Evolutionary conservation across 2,797 vertebrate genomes (phyloP).

Genomic region (Luscinia luscinia): DNA sequence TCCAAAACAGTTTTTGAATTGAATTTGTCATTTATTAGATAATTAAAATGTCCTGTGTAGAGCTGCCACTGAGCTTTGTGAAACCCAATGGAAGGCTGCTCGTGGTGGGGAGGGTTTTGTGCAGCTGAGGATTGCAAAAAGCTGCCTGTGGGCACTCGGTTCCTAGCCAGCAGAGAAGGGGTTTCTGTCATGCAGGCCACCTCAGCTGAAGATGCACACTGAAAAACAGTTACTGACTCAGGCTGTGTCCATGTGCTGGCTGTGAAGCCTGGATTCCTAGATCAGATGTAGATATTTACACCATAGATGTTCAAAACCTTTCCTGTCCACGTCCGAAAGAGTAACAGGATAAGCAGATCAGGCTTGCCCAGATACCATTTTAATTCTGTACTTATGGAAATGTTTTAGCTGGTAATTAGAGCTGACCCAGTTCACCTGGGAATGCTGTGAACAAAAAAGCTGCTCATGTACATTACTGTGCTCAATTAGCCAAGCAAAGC

Average conservation of each 20-base stretch:
- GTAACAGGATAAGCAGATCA: background rate
- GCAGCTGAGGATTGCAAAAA: background rate
- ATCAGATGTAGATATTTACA: background rate
- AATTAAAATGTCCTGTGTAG: background rate
- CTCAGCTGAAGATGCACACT: background rate
- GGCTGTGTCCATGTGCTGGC: background rate
- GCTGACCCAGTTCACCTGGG: background rate
- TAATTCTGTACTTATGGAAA: background rate
- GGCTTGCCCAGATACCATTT: background rate
- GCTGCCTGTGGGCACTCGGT: rapidly evolving
- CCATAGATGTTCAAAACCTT: background rate
- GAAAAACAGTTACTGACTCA: rapidly evolving
- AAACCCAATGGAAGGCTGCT: background rate
- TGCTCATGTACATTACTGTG: background rate
- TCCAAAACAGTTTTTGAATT: background rate
- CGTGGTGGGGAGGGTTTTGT: background rate
- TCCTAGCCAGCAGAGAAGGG: background rate
- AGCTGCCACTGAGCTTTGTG: background rate
- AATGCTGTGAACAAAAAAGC: background rate
- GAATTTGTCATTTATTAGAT: background rate
- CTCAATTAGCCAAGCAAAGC: background rate
- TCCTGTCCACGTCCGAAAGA: background rate
- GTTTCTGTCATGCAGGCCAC: background rate
- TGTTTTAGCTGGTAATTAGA: background rate
- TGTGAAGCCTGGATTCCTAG: background rate